Evolutionary conservation across 2,797 vertebrate genomes (phyloP), one percentile per base, ranked within the genome.

Genomic region (Naso thynnoides): DNA sequence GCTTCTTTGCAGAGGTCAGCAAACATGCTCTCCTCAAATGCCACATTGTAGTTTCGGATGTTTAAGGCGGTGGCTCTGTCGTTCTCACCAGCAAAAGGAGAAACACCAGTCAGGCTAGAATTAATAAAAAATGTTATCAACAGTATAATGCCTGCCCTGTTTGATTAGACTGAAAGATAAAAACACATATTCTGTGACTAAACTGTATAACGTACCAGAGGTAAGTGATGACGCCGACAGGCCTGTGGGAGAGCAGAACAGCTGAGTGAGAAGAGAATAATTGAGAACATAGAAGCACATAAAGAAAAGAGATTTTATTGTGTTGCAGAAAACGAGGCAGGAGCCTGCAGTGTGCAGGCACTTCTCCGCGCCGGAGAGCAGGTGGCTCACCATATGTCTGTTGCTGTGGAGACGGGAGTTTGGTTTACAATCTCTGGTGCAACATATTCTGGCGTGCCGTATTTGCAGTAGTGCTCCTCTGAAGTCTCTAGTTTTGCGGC

Each of bases 371-470:
- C 45, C 19, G 21, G 50, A 41, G 72, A 80, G 59, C 76, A 88
- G 82, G 79, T 82, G 77, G 83, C 91, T 90, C 88, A 99, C 98
- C 98, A 99, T 91, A 99, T 94, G 79, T 99, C 98, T 0, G 98
- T 98, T 91, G 96, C 96, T 3, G 91, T 90, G 82, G 97, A 97
- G 83, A 99, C 90, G 0, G 98, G 97, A 60, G 94, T 96, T 94
- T 99, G 98, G 92, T 97, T 97, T 79, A 99, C 95, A 8, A 99
- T 97, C 93, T 99, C 98, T 0, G 98, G 98, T 0, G 97, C 96
- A 10, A 98, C 94, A 0, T 97, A 99, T 90, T 99, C 98, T 0
- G 98, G 98, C 1, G 97, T 99, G 74, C 98, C 98, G 0, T 96
- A 97, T 53, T 96, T 96, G 93, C 97, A 96, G 93, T 97, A 99